Evolutionary conservation across 2,113 vertebrate species (phyloP), one percentile per base, ranked within the genome.

Genomic region (Acrocephalus kingi): DNA sequence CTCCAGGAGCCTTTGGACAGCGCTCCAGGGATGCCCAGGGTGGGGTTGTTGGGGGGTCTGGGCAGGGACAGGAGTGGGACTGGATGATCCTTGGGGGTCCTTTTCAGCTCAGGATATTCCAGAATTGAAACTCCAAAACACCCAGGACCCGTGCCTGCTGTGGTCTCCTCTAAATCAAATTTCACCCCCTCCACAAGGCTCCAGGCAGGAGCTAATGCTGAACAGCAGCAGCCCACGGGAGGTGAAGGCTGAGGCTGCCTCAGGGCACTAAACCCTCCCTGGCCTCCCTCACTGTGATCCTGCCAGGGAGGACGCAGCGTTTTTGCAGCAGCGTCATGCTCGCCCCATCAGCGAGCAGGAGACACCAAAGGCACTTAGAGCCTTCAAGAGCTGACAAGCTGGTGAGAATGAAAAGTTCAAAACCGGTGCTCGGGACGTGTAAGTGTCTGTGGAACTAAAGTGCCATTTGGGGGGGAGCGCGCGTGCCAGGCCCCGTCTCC

Each of bases 341-440:
- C 33, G 1, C 18, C 89, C 78, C 63, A 8, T 81, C 94, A 93
- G 59, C 0, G 14, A 92, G 66, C 58, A 9, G 10, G 71, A 91
- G 67, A 52, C 87, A 55, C 84, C 0, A 3, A 22, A 11, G 63
- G 55, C 84, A 33, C 90, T 93, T 30, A 4, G 2, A 92, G 91
- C 92, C 55, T 93, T 96, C 94, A 93, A 41, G 89, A 92, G 77
- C 93, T 97, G 97, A 95, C 97, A 97, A 13, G 84, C 62, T 25
- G 7, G 45, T 37, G 84, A 80, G 96, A 67, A 96, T 97, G 96
- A 97, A 97, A 97, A 97, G 97, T 97, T 97, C 96, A 97, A 78
- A 92, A 77, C 43, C 46, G 12, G 85, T 73, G 93, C 95, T 95
- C 1, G 15, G 95, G 94, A 96, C 17, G 28, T 97, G 96, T 96